phyloP scores from a whole-genome alignment of 2,113 vertebrate genomes.

The Psilopogon haemacephalus region DNA sequence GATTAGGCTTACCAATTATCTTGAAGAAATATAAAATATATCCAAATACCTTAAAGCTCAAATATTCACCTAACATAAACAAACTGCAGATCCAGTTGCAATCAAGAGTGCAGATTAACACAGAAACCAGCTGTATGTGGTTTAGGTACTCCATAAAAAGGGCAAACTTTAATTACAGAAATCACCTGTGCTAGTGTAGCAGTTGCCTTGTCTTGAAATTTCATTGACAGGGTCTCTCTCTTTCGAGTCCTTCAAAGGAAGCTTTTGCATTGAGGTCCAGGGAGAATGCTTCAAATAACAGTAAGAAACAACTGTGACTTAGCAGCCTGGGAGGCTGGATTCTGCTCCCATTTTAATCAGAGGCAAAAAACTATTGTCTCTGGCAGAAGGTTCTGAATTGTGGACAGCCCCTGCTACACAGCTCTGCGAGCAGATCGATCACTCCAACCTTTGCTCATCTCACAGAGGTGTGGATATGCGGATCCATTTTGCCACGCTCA shows the following conservation, averaged over 20 bases:
- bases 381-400: background rate
- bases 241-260: background rate
- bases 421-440: background rate
- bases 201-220: background rate
- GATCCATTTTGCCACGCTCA: background rate
- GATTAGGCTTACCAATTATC: background rate
- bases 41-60: background rate
- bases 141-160: background rate
- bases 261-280: background rate
- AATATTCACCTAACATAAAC: background rate
- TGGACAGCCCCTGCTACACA: background rate
- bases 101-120: background rate
- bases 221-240: background rate
- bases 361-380: background rate
- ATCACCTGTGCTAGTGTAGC: background rate
- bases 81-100: background rate
- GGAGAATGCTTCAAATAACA: background rate
- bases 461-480: background rate
- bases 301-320: background rate
- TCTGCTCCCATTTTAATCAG: background rate
- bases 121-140: background rate
- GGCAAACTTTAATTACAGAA: background rate
- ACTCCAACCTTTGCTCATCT: background rate
- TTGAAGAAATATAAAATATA: background rate
- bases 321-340: background rate